Conservation (phyloP, 2,888 invertebrate genomes). For the Sarcophaga caerulescens region DNA sequence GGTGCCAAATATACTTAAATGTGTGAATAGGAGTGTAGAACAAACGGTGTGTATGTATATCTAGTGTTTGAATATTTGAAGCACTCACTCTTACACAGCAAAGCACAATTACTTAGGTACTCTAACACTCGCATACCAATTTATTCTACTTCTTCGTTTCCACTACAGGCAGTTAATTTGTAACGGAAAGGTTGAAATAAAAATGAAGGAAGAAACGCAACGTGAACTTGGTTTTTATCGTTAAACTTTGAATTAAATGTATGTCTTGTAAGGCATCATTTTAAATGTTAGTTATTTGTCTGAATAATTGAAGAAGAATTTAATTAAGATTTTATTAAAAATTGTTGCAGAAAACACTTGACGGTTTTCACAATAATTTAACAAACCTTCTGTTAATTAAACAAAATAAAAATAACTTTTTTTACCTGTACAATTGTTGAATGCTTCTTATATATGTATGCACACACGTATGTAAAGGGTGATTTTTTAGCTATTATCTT, state of each 20-base stretch:
- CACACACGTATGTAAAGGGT: too few relatives aligned
- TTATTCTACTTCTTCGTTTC: not conserved
- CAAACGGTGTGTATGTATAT: constrained; percentile 23
- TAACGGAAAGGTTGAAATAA: not conserved
- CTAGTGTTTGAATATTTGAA: constrained; percentile 21
- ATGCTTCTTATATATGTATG: too few relatives aligned
- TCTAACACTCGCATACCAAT: not conserved
- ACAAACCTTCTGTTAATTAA: constrained; percentile 16
- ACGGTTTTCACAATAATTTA: constrained; percentile 35
- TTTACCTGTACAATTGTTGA: not conserved
- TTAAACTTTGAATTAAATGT: not conserved
- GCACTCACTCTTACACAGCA: not conserved
- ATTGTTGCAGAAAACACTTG: constrained; percentile 1
- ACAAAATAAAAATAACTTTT: not conserved
- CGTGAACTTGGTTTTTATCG: not conserved
- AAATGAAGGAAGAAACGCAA: not conserved
- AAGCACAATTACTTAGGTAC: not conserved
- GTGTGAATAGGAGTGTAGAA: constrained; percentile 23
- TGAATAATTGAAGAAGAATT: constrained; percentile 35
- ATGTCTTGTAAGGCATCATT: not conserved
- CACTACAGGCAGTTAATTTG: not conserved
- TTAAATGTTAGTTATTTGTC: constrained; percentile 38
- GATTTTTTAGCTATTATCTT: too few relatives aligned
- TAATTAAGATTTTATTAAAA: constrained; percentile 34
- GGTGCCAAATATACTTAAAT: constrained; percentile 11